Conservation (phyloP, 2,113 vertebrate species). For the Herpetotheres cachinnans region DNA sequence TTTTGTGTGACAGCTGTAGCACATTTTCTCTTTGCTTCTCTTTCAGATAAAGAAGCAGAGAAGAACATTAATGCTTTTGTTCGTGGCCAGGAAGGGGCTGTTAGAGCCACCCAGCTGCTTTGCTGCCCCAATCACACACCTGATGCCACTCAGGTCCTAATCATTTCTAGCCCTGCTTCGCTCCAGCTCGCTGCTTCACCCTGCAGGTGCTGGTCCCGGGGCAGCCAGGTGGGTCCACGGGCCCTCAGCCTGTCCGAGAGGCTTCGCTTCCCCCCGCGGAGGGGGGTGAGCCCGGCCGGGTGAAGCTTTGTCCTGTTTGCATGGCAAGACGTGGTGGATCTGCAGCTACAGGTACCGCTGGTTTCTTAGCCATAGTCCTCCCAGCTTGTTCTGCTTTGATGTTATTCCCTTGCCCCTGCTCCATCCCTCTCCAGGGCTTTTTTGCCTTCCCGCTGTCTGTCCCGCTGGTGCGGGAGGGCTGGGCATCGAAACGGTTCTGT, state of each 20-base stretch:
- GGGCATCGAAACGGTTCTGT: accelerated
- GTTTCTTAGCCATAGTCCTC: background rate
- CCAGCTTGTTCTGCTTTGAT: background rate
- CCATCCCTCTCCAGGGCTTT: accelerated
- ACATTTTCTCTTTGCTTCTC: background rate
- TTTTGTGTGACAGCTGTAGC: background rate
- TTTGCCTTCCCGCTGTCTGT: accelerated
- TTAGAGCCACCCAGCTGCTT: background rate
- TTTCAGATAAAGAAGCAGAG: background rate
- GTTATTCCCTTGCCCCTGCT: background rate
- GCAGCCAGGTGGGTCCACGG: accelerated
- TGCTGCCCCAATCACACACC: background rate
- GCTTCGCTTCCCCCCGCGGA: accelerated
- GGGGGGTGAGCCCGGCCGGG: too few species aligned
- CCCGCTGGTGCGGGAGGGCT: accelerated
- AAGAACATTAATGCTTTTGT: background rate
- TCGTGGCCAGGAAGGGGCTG: background rate
- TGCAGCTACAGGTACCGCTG: accelerated
- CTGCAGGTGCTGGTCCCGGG: accelerated
- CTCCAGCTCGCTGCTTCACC: background rate
- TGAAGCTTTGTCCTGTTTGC: accelerated
- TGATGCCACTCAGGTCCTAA: background rate
- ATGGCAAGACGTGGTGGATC: background rate
- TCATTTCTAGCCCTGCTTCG: background rate
- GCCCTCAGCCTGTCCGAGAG: accelerated